A percentile compares a stretch with the other conserved stretches of the same genome.
Evolutionary conservation across 2,797 vertebrate genomes (phyloP).

Genomic region (Hemibagrus guttatus): DNA sequence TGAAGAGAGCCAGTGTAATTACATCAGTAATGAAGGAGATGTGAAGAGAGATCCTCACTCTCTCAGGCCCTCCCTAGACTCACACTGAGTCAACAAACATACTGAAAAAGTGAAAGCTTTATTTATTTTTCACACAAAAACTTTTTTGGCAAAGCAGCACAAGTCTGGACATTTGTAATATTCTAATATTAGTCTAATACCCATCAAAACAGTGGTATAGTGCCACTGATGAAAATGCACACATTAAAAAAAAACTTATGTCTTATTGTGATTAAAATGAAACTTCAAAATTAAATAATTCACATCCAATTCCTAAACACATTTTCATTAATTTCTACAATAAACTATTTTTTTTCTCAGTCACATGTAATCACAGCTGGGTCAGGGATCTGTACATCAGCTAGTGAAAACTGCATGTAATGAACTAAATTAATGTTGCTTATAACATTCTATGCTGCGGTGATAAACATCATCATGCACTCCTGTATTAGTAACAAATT

Average conservation of each 20-base stretch:
- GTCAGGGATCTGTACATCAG: background rate
- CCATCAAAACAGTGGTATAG: background rate
- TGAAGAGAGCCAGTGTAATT: conserved; percentile 85
- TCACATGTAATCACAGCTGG: background rate
- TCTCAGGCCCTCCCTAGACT: conserved; percentile 32
- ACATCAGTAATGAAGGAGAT: conserved; percentile 79
- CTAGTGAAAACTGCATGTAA: background rate
- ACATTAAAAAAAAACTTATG: background rate
- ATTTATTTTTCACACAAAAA: background rate
- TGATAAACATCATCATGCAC: background rate
- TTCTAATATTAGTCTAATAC: background rate
- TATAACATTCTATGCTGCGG: background rate
- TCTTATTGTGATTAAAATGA: background rate
- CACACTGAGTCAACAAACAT: conserved; percentile 30
- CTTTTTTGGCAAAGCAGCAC: background rate
- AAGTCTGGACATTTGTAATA: background rate
- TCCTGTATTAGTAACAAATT: background rate
- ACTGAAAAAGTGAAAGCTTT: background rate
- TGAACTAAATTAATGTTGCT: background rate
- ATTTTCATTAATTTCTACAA: background rate
- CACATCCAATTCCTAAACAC: background rate
- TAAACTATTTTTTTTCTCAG: too few relatives aligned
- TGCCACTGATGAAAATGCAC: background rate
- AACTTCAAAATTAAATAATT: background rate
- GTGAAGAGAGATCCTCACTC: conserved; percentile 47